Percentiles rank a stretch among this genome's conserved stretches.
These are phyloP conservation scores for Falco concolor DNA, from an alignment of 2,797 vertebrate species.

Conservation along the genomic window DNA sequence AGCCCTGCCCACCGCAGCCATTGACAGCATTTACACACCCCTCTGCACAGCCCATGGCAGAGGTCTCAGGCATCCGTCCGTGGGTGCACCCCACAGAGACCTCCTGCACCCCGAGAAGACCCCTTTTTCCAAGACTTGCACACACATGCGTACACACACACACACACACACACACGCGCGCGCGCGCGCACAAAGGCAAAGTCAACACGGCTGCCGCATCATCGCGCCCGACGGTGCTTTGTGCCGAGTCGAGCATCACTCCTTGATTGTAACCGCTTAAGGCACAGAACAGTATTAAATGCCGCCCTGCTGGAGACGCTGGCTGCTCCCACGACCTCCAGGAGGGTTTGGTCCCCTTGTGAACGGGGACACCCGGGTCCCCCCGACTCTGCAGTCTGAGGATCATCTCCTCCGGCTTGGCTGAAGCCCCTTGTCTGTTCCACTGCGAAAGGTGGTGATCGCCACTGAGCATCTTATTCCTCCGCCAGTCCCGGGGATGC, in stretches of 20 bases:
- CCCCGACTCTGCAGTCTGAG: neutral
- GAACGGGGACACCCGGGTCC: neutral
- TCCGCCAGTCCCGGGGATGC: neutral
- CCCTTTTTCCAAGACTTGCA: neutral
- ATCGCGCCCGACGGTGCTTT: neutral
- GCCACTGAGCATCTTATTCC: neutral
- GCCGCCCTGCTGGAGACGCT: neutral
- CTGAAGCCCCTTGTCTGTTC: neutral
- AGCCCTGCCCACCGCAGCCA: neutral
- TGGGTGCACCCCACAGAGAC: neutral
- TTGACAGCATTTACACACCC: neutral
- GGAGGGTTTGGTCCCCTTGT: neutral
- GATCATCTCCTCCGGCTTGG: constrained; percentile 14
- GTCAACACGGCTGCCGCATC: neutral
- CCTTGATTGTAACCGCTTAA: constrained; percentile 52
- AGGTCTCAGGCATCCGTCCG: constrained; percentile 4
- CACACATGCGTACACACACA: neutral
- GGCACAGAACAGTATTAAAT: constrained; percentile 36
- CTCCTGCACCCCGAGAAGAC: neutral
- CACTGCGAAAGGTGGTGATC: neutral
- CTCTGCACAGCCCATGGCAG: neutral
- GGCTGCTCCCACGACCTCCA: neutral
- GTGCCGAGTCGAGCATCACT: neutral
- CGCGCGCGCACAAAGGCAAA: neutral
- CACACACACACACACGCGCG: neutral